Base-by-base conservation (phyloP, 2,888 invertebrate genomes). In the Phengaris alcon region DNA sequence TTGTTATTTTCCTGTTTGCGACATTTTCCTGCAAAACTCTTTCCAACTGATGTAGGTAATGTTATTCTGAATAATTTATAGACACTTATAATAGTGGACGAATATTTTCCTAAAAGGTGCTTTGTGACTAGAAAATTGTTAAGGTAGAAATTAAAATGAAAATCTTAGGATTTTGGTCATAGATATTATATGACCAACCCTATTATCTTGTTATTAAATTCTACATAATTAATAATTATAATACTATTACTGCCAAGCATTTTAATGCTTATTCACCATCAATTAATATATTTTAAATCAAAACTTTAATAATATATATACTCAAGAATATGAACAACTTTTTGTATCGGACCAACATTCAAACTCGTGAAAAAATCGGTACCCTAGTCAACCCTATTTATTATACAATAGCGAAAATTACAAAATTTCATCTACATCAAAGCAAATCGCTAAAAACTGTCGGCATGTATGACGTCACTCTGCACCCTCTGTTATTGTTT, bases 401-500 rank as follows among this genome's bases (percentile, higher is more conserved):
- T 13, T 55, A 55, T 7, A n/a, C n/a, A 2, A 55, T 6, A 3
- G 54, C 13, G 55, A 55, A 55, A 55, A 55, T 3, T 13, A 4
- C n/a, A 7, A 55, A 57, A n/a, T 6, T 57, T 57, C 59, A 10
- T 59, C 22, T 57, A 22, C 3, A 64, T 35, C 64, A 35, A 64
- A 64, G 64, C 35, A 13, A 64, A 64, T 64, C 13, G 12, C 13
- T 12, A 10, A 64, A 64, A 73, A 46, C 35, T 55, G 44, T 54
- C 46, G 35, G 5, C 44, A n/a, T 9, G 54, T 72, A 4, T 68
- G 59, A 51, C 35, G 52, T 52, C 35, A n/a, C 64, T 44, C 10
- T 54, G 68, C 51, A 73, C 73, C 74, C 76, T 75, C 75, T 75
- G 68, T 78, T 77, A 77, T 77, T 75, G 76, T 76, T 74, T 59